Evolutionary conservation across 2,113 vertebrate genomes (phyloP), one percentile per base, ranked within the genome.

Genomic region (Xiphophorus maculatus): DNA sequence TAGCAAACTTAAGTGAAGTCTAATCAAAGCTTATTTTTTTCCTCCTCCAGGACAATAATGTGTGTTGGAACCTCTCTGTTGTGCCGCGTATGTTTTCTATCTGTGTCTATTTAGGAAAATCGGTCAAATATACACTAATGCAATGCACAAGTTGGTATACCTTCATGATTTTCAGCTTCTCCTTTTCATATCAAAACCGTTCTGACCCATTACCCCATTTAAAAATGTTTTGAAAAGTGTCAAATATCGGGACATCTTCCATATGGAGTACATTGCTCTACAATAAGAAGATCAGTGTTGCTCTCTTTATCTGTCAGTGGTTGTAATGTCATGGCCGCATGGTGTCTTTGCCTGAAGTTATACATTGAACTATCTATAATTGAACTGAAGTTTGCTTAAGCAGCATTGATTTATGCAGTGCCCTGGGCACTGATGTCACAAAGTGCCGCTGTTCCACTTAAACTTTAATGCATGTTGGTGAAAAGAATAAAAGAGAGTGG

Each of bases 311-410:
- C n/a, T 44, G n/a, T 28, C 35, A 42, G 37, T 28, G 37, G 37
- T 66, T 27, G 14, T 66, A 66, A 28, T 42, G 12, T 44, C 27
- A 67, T 28, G 13, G 13, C 65, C 40, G 12, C 9, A 28, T 4
- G n/a, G 75, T 61, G 68, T 73, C 66, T 69, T 77, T 82, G 76
- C 76, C 13, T 40, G 73, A 27, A 63, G 83, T 78, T 73, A 87
- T 85, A 90, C 81, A 82, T 81, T 84, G 71, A 58, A 33, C 58
- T 76, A 84, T 91, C 64, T 83, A 91, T 89, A 88, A 92, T 91
- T 85, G 88, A 92, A 89, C 84, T 62, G 80, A 76, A 87, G 85
- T 89, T 92, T 89, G 88, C 84, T 90, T 89, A 87, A 86, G 83
- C 86, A 88, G 90, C 85, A 88, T 87, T 92, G 80, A 89, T 90